Base-by-base conservation (phyloP, 1,140 invertebrate genomes). In the Drosophila sulfurigaster region DNA sequence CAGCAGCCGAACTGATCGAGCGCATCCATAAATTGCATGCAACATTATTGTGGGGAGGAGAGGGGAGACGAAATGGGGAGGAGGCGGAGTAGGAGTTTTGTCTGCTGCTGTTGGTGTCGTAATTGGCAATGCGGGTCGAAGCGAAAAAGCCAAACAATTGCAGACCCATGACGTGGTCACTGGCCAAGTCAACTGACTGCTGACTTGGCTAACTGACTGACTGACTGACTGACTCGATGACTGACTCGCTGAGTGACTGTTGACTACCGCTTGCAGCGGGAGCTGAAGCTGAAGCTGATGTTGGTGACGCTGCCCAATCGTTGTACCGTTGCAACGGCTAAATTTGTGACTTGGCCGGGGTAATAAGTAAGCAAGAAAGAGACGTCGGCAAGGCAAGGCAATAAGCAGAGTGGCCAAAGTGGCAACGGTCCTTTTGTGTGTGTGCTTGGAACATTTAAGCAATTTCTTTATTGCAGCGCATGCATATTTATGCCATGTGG, bases 381-480 rank as follows among this genome's bases (percentile, higher is more conserved):
- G 11, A 54, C 28, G 30, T 8, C 35, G 41, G 13, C 41, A 32
- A 32, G 3, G 13, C 20, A 46, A 28, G 49, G 25, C 49, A 30
- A 51, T 28, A 57, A 56, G 25, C 41, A 16, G 30, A 49, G 11
- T 30, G 28, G 38, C 35, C 56, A 43, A 58, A 58, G 56, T 79
- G 64, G 77, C 35, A 63, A 46, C 51, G 59, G 11, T 49, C 48
- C 20, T 54, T 8, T 11, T 8, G 51, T 6, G 63, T 8, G 25
- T 8, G 51, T 6, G 63, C 56, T 69, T 67, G 75, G 68, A 73
- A 82, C 83, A 86, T 82, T 87, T 89, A 89, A 87, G 54, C 80
- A 88, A 88, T 88, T 88, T 87, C 85, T 87, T 87, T 87, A 87
- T 80, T 77, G 83, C 66, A 46, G 80, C 81, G 32, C 83, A 83